Percentiles rank a stretch among this genome's conserved stretches.
Conservation (phyloP, 2,113 vertebrate species). For the Dascyllus trimaculatus region DNA sequence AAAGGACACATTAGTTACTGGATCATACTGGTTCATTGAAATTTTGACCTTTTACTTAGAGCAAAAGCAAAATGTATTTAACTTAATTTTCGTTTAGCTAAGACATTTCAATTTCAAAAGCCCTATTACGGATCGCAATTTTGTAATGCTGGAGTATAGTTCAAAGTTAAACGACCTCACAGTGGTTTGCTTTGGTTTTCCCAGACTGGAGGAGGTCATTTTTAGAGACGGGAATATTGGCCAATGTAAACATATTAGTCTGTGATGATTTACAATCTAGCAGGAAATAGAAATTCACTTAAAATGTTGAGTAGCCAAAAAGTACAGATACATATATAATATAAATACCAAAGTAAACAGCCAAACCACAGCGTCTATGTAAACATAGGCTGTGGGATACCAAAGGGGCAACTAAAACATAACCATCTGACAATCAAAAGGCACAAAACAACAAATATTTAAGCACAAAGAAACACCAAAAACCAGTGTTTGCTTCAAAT, state of each 20-base stretch:
- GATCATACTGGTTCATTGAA: background rate
- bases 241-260: background rate
- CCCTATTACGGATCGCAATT: no score
- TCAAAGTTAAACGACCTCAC: background rate
- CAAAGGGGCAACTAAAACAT: background rate
- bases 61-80: no score
- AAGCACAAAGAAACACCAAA: background rate
- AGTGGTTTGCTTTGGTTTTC: background rate
- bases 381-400: background rate
- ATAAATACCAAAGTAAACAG: background rate
- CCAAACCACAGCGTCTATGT: background rate
- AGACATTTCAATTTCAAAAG: no score
- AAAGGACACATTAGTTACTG: slow-evolving; percentile 1
- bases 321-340: background rate
- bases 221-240: background rate
- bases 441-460: background rate
- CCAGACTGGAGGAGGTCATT: background rate
- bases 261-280: background rate
- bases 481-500: no score
- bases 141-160: background rate
- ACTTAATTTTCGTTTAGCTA: no score
- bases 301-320: background rate
- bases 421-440: background rate
- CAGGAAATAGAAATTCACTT: background rate
- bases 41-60: background rate